Conservation (phyloP, 2,888 invertebrate genomes). For the Eudemis profundana region DNA sequence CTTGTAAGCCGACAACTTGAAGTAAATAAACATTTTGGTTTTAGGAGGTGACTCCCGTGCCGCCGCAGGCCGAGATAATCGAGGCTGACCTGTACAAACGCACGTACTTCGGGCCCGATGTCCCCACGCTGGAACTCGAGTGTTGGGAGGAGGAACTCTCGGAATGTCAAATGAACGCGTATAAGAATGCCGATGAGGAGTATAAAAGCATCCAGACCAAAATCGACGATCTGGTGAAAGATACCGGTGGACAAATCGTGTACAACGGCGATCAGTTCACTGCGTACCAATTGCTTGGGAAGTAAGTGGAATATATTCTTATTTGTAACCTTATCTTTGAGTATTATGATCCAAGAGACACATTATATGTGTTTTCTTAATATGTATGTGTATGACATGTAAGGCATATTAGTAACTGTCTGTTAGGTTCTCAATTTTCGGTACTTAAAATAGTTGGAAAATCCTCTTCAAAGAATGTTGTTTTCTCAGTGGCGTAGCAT, state of each 20-base stretch:
- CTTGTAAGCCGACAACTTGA: conserved; percentile 24
- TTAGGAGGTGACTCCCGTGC: conserved; percentile 53
- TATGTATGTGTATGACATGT: too few species aligned
- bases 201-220: conserved; percentile 87
- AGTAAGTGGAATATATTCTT: conserved; percentile 64
- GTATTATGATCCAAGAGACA: too few species aligned
- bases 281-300: conserved; percentile 87
- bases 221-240: conserved; percentile 84
- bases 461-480: too few species aligned
- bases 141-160: conserved; percentile 90
- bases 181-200: conserved; percentile 87
- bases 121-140: conserved; percentile 87
- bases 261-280: conserved; percentile 88
- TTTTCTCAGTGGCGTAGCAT: too few species aligned
- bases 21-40: conserved; percentile 45
- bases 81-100: conserved; percentile 80
- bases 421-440: too few species aligned
- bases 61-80: conserved; percentile 79
- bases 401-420: too few species aligned
- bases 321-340: neutral
- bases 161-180: conserved; percentile 87
- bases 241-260: conserved; percentile 87
- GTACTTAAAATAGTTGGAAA: too few species aligned
- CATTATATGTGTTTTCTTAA: too few species aligned
- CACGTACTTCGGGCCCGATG: conserved; percentile 81